Base-by-base conservation (phyloP, 2,888 invertebrate genomes). In the Eustalomyia histrio region DNA sequence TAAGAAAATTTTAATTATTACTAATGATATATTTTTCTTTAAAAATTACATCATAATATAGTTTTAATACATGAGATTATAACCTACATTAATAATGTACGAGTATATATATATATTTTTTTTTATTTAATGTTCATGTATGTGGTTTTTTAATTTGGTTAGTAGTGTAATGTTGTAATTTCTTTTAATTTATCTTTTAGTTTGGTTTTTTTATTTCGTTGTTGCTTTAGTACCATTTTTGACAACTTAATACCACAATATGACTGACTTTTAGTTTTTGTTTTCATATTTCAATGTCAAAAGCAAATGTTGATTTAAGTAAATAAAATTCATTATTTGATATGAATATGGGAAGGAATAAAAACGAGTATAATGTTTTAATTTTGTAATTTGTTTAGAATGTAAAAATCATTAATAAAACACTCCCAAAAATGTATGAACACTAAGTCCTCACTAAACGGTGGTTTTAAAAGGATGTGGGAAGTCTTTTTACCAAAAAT, bases 1-100 rank as follows among this genome's bases (percentile, higher is more conserved):
- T 1, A 43, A 47, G 6, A n/a, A 47, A 47, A 47, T n/a, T 29
- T n/a, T 47, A n/a, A 5, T 47, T 47, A n/a, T 47, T n/a, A 47
- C 14, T 5, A 39, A 29, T 29, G 29, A 39, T 39, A n/a, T 39
- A 12, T 39, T 39, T n/a, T 39, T 39, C 10, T 39, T 39, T 39
- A 5, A 63, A 63, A 53, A 55, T 65, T 39, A 65, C 35, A 16
- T 53, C 35, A 65, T 33, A 63, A n/a, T n/a, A 47, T 50, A 10
- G 52, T 43, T 24, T 64, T 61, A 61, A 17, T 14, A 35, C 53
- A 65, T 65, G 39, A 65, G 65, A 65, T 65, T 53, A 35, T 21
- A 33, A 33, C 52, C 33, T 33, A 52, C 10, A 64, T 47, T 18
- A 63, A 24, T 33, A 52, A 63, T n/a, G n/a, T n/a, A n/a, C n/a